Conservation (phyloP, 2,113 vertebrate genomes). For the Pyrgilauda ruficollis region DNA sequence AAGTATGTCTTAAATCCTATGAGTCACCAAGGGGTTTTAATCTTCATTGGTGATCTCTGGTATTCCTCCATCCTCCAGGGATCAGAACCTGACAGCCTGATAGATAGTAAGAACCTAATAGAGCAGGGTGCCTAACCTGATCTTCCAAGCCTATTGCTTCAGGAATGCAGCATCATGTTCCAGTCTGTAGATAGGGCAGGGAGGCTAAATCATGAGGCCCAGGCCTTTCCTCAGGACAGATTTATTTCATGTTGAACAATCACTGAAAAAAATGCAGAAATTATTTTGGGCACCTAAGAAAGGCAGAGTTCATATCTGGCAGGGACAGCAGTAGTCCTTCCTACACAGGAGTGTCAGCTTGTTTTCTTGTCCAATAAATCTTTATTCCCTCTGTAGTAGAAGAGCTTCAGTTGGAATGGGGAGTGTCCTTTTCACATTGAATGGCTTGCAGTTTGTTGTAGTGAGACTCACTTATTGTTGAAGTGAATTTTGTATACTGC, state of each 20-base stretch:
- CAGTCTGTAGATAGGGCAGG: not conserved
- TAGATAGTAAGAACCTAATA: not conserved
- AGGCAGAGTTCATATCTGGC: not conserved
- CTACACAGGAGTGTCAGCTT: fast-evolving
- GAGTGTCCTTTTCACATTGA: not conserved
- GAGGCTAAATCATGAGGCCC: not conserved
- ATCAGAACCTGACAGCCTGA: not conserved
- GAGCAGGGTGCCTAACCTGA: not conserved
- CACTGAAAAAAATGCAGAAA: not conserved
- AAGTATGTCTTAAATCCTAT: not conserved
- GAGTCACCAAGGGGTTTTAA: not conserved
- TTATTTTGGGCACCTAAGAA: not conserved
- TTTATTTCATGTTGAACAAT: not conserved
- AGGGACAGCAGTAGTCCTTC: not conserved
- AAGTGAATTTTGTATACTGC: not conserved
- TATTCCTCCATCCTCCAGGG: not conserved
- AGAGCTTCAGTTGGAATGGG: not conserved
- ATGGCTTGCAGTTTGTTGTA: not conserved
- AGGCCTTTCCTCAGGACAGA: not conserved
- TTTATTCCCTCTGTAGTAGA: not conserved
- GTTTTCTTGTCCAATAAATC: not conserved
- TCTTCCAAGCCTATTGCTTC: not conserved
- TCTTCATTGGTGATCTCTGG: not conserved
- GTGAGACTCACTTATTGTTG: not conserved
- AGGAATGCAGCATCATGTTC: not conserved